phyloP scores from a whole-genome alignment of 2,113 vertebrate genomes.

The Cairina moschata region DNA sequence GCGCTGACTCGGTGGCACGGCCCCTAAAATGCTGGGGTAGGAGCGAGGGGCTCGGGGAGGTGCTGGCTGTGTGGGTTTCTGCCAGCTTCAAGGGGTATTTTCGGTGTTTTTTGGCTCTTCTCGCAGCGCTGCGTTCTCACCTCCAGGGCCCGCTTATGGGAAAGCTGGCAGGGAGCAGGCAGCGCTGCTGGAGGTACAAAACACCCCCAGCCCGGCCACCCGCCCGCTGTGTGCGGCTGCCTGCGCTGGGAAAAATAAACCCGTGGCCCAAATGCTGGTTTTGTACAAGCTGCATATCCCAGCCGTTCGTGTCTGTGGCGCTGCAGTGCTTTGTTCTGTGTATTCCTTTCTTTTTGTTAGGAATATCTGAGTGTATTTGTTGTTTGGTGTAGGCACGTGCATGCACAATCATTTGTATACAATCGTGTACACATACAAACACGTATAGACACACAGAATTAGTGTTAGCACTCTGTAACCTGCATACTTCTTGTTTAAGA shows the following conservation, averaged over 20 bases:
- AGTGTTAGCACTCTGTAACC: neutral
- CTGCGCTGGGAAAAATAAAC: accelerated
- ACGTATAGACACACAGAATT: neutral
- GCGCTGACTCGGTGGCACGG: too few species aligned
- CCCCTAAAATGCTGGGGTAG: too few species aligned
- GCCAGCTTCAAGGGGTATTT: accelerated
- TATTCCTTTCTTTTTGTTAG: accelerated
- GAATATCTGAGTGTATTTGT: neutral
- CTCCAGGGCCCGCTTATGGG: accelerated
- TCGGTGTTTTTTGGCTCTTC: neutral
- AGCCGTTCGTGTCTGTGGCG: neutral
- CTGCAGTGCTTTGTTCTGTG: neutral
- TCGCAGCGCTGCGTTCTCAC: accelerated
- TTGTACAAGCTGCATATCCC: neutral
- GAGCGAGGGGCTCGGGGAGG: too few species aligned
- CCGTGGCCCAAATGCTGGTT: neutral
- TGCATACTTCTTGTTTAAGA: neutral
- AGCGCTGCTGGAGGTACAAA: accelerated
- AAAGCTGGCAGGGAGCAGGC: accelerated
- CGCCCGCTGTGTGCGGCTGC: neutral
- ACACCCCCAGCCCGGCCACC: accelerated
- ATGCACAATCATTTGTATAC: accelerated
- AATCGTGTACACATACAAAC: accelerated
- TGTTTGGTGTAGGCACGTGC: neutral
- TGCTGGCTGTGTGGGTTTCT: too few species aligned